Percentiles rank a stretch among this genome's conserved stretches.
phyloP scores from a whole-genome alignment of 2,113 vertebrate species.

The Tinamus guttatus region DNA sequence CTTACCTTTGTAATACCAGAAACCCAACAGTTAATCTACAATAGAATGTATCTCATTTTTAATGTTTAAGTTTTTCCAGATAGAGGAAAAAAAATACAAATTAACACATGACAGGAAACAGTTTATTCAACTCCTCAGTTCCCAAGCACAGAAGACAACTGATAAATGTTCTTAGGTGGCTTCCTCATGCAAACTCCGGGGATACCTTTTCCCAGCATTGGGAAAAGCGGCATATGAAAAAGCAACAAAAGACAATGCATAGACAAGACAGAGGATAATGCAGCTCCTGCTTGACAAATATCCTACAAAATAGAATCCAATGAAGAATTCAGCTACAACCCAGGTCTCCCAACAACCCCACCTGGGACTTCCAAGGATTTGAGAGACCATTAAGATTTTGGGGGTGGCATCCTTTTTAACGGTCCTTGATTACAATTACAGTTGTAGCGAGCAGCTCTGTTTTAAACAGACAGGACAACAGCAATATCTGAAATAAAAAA shows the following conservation, averaged over 20 bases:
- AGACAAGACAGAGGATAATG: neutral
- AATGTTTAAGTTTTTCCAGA: neutral
- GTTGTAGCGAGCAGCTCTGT: neutral
- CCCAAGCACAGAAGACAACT: neutral
- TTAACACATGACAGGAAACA: neutral
- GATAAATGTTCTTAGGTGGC: neutral
- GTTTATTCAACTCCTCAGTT: neutral
- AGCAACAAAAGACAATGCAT: neutral
- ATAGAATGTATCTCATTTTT: neutral
- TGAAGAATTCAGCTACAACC: neutral
- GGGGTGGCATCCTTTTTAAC: fast-evolving
- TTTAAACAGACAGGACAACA: neutral
- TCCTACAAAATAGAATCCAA: neutral
- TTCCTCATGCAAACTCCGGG: neutral
- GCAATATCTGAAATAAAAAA: neutral
- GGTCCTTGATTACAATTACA: neutral
- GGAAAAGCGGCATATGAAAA: neutral
- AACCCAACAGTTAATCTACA: neutral
- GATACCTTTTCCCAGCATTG: neutral
- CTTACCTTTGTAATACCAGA: neutral
- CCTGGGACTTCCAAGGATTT: neutral
- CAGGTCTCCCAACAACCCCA: neutral
- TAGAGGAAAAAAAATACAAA: neutral
- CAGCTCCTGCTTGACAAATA: neutral
- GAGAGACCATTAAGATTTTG: neutral